These are phyloP conservation scores for Pedionomus torquatus DNA, from an alignment of 2,113 vertebrate genomes.

Conservation along the genomic window DNA sequence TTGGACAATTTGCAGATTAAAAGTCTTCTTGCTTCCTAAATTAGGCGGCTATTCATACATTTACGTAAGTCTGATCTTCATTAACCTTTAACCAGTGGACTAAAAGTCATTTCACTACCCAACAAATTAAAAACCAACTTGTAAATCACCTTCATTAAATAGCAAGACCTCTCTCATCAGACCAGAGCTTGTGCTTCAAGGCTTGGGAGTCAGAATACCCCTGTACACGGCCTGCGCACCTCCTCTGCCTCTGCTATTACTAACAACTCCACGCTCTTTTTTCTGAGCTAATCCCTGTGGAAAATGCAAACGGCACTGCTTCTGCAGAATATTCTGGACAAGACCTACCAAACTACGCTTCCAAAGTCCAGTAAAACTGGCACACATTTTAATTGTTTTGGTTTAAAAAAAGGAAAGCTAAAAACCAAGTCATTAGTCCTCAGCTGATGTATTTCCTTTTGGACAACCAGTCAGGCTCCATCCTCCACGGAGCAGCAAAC, in stretches of 20 bases:
- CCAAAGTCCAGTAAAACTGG: background rate
- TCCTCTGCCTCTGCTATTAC: background rate
- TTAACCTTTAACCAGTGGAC: background rate
- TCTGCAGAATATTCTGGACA: background rate
- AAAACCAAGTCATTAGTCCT: background rate
- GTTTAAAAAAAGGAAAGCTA: background rate
- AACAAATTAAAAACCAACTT: background rate
- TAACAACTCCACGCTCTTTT: background rate
- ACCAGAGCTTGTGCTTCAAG: background rate
- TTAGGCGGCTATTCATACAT: background rate
- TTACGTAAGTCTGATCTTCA: background rate
- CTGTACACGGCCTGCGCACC: accelerated
- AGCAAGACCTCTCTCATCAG: background rate
- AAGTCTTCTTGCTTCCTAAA: background rate
- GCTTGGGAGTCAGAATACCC: background rate
- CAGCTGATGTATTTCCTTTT: background rate
- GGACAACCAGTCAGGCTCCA: background rate
- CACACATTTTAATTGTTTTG: background rate
- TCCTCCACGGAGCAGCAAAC: background rate
- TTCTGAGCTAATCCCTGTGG: background rate
- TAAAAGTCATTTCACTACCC: background rate
- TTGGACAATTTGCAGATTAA: background rate
- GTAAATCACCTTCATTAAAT: background rate
- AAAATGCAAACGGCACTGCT: background rate
- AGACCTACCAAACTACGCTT: background rate